Evolutionary conservation across 2,113 vertebrate genomes (phyloP), one percentile per base, ranked within the genome.

Genomic region (Thomomys bottae): DNA sequence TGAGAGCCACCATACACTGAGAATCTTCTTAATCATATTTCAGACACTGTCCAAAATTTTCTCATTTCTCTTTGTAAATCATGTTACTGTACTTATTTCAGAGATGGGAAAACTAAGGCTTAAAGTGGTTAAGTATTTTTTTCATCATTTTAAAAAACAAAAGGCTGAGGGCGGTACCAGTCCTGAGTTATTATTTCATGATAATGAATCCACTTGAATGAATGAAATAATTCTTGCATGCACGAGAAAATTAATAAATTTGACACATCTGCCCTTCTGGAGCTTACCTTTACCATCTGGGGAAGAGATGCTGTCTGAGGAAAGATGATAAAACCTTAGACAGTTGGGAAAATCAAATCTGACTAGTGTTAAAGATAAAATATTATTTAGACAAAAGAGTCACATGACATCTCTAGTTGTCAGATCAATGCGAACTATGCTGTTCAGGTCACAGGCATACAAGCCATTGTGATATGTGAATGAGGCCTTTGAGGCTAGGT

Each of bases 221-320:
- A 93, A 57, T 38, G 36, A 63, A 91, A 83, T 49, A 36, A n/a
- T 70, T 20, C 1, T 5, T n/a, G 3, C 17, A 42, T 59, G 5
- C 20, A 76, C 1, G 1, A 77, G 66, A 67, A 82, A 66, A 54
- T 40, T 21, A 73, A 73, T 71, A 68, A 73, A 49, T 84, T 84
- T 88, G 24, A 73, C 32, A 40, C 12, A 57, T 32, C 18, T 85
- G 57, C 6, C 36, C 17, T 70, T 81, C n/a, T 90, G 20, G 49
- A 63, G 15, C 24, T 59, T 95, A 64, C 73, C 59, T 90, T 89
- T 78, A 40, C 32, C 11, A 88, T 68, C n/a, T 61, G 20, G 34
- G 36, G 8, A 36, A 45, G 79, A 54, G 75, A 84, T 66, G 30
- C 15, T 45, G 32, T 76, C 21, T 77, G 32, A 67, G 14, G 10